These are phyloP conservation scores for Drosophila tropicalis DNA, from an alignment of 1,140 invertebrate genomes.

Conservation along the genomic window DNA sequence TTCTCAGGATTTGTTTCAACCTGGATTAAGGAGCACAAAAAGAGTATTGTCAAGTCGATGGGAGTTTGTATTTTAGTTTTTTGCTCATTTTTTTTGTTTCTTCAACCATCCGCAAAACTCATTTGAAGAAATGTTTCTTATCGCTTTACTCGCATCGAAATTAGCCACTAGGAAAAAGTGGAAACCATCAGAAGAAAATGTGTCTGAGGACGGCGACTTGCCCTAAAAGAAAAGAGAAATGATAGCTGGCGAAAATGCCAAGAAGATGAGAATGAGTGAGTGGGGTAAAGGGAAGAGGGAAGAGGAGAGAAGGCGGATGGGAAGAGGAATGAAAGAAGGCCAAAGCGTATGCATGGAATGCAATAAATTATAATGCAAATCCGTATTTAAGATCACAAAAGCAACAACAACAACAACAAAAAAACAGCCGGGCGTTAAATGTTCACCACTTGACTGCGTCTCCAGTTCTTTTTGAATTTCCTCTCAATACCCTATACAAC, in stretches of 20 bases:
- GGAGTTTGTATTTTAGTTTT: neutral
- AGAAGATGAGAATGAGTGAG: no score
- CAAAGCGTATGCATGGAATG: constrained; percentile 63
- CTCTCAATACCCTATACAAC: neutral
- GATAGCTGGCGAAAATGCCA: no score
- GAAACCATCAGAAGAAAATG: constrained; percentile 3
- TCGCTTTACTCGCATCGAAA: constrained; percentile 60
- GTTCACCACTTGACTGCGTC: constrained; percentile 55
- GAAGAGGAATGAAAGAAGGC: neutral
- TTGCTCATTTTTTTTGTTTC: neutral
- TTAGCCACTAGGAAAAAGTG: constrained; percentile 53
- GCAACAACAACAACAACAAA: constrained; percentile 55
- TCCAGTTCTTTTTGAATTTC: constrained; percentile 14
- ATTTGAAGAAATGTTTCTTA: constrained; percentile 62
- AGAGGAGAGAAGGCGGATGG: no score
- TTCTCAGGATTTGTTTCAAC: no score
- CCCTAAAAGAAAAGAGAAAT: neutral
- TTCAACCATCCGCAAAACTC: constrained; percentile 43
- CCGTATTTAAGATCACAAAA: constrained; percentile 62
- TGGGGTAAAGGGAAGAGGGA: no score
- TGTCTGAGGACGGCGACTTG: constrained; percentile 2
- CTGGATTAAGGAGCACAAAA: no score
- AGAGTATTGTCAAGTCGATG: neutral
- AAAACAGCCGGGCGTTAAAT: constrained; percentile 59
- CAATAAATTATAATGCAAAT: constrained; percentile 79